Conservation (phyloP, 2,888 invertebrate genomes). For the Bibio marci region DNA sequence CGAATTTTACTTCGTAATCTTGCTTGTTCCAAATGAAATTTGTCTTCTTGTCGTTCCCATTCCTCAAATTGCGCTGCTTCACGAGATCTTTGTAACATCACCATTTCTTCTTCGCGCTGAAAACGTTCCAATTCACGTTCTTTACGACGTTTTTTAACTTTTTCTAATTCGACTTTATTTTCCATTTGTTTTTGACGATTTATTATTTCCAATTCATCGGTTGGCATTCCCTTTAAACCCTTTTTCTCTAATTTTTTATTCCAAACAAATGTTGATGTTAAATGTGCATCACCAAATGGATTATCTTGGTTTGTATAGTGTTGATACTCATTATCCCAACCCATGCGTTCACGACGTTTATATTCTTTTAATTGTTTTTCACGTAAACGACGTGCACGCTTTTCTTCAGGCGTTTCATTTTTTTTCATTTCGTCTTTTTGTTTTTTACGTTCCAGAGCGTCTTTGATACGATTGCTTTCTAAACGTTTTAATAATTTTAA, state of each 20-base stretch:
- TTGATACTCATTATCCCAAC: slow-evolving; percentile 93
- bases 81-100: slow-evolving; percentile 71
- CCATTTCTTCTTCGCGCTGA: slow-evolving; percentile 64
- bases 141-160: slow-evolving; percentile 78
- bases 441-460: slow-evolving; percentile 44
- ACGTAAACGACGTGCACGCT: slow-evolving; percentile 60
- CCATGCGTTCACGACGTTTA: slow-evolving; percentile 78
- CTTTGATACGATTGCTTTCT: slow-evolving; percentile 49
- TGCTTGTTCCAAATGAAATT: slow-evolving; percentile 95
- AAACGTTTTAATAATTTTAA: slow-evolving; percentile 52
- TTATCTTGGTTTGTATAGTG: slow-evolving; percentile 97
- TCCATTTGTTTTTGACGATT: slow-evolving; percentile 80
- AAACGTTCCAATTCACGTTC: slow-evolving; percentile 79
- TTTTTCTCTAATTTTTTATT: slow-evolving; percentile 88
- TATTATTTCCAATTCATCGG: slow-evolving; percentile 63
- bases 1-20: slow-evolving; percentile 82
- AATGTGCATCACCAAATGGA: slow-evolving; percentile 93
- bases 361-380: slow-evolving; percentile 89
- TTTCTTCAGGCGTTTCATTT: slow-evolving; percentile 91
- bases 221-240: slow-evolving; percentile 60
- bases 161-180: slow-evolving; percentile 81
- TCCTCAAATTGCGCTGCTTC: slow-evolving; percentile 81
- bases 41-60: slow-evolving; percentile 93
- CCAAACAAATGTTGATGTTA: slow-evolving; percentile 94
- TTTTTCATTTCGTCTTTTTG: slow-evolving; percentile 67